Conservation (phyloP, 2,797 vertebrate genomes). For the Gallirallus australis region DNA sequence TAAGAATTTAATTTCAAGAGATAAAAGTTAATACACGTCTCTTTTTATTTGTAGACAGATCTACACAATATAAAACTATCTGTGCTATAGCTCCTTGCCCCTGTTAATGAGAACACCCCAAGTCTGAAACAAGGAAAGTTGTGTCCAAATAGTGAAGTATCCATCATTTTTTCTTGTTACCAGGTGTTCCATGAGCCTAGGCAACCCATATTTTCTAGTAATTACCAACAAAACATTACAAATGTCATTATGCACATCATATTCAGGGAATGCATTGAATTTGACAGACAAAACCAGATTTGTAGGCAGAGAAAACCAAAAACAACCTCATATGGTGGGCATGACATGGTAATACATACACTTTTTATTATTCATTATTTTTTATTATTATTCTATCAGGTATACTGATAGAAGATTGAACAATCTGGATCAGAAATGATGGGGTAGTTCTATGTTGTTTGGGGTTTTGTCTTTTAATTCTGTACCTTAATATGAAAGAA, state of each 20-base stretch:
- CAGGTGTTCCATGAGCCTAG: not conserved
- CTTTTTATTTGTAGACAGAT: not conserved
- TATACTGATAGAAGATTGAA: not conserved
- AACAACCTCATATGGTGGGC: not conserved
- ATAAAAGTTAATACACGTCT: not conserved
- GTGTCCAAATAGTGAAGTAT: not conserved
- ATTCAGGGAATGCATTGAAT: not conserved
- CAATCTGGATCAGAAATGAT: not conserved
- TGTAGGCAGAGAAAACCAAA: not conserved
- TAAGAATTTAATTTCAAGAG: not conserved
- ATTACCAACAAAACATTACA: not conserved
- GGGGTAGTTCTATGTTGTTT: not conserved
- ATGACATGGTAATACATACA: not conserved
- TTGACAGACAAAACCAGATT: not conserved
- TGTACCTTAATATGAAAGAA: not conserved
- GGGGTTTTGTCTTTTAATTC: not conserved
- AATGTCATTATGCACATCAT: not conserved
- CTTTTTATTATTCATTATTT: not conserved
- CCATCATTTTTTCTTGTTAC: not conserved
- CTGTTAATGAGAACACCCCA: not conserved
- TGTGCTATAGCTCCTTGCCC: not conserved
- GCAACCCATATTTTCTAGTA: not conserved
- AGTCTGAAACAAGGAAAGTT: not conserved
- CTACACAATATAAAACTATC: not conserved
- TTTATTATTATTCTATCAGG: no score